These are phyloP conservation scores for Mnemiopsis leidyi DNA, from an alignment of 37 sponge, comb jelly and placozoan species.

Conservation along the genomic window DNA sequence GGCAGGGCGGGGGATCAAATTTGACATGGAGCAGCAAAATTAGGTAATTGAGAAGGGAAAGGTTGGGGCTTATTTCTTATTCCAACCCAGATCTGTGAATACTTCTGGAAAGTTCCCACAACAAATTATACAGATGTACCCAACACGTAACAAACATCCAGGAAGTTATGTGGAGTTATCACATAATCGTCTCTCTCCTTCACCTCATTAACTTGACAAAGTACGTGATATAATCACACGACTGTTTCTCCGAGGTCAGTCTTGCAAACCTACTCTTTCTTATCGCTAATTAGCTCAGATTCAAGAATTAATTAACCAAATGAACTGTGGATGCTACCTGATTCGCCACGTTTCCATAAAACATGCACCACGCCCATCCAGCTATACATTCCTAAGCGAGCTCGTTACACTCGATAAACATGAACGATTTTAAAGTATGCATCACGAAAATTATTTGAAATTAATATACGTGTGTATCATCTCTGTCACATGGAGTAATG, in stretches of 20 bases:
- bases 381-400: not conserved
- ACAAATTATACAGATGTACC: too few species aligned
- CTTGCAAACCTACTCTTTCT: not conserved
- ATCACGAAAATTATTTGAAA: slow-evolving; percentile 4
- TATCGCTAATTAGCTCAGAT: not conserved
- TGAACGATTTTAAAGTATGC: slow-evolving; percentile 51
- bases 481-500: too few species aligned
- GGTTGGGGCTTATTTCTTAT: not conserved
- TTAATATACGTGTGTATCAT: not conserved
- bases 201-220: not conserved
- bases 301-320: not conserved
- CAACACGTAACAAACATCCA: too few species aligned
- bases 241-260: not conserved
- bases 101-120: not conserved
- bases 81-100: not conserved
- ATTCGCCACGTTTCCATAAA: not conserved
- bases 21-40: not conserved
- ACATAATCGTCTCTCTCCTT: too few species aligned
- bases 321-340: not conserved
- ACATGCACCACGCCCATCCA: slow-evolving; percentile 36
- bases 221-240: not conserved
- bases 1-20: not conserved
- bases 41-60: not conserved
- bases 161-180: not conserved
- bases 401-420: slow-evolving; percentile 12